Conservation (phyloP, 2,888 invertebrate species). For the Odontomyia ornata region DNA sequence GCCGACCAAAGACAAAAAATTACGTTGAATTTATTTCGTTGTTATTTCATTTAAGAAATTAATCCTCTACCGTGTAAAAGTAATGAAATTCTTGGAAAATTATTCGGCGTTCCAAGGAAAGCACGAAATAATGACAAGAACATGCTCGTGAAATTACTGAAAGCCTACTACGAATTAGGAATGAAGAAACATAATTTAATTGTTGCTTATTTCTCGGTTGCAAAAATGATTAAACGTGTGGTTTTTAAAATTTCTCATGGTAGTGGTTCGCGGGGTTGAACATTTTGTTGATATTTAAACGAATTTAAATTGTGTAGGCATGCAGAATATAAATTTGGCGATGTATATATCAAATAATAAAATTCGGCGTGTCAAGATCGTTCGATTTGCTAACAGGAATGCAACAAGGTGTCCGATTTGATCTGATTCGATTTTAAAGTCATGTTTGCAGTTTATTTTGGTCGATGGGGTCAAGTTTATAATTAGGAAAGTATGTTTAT, state of each 20-base stretch:
- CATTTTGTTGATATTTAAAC: too few species aligned
- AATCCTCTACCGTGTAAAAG: too few species aligned
- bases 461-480: conserved; percentile 17
- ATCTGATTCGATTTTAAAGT: background rate
- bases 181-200: too few species aligned
- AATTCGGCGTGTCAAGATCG: conserved; percentile 8
- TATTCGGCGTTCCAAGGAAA: too few species aligned
- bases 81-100: too few species aligned
- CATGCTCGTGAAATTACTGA: too few species aligned
- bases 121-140: too few species aligned
- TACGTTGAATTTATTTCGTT: background rate
- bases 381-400: background rate
- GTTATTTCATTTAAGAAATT: background rate
- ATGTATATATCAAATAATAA: conserved; percentile 23
- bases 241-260: too few species aligned
- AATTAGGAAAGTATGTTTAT: conserved; percentile 8
- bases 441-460: background rate
- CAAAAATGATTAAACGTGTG: conserved; percentile 5
- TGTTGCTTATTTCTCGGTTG: background rate
- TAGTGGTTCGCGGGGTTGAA: too few species aligned
- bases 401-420: background rate
- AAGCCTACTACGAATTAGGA: too few species aligned
- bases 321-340: too few species aligned
- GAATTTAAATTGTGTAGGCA: too few species aligned
- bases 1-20: background rate